A percentile compares a stretch with the other conserved stretches of the same genome.
Evolutionary conservation across 2,797 vertebrate genomes (phyloP).

Genomic region (Pygocentrus nattereri): DNA sequence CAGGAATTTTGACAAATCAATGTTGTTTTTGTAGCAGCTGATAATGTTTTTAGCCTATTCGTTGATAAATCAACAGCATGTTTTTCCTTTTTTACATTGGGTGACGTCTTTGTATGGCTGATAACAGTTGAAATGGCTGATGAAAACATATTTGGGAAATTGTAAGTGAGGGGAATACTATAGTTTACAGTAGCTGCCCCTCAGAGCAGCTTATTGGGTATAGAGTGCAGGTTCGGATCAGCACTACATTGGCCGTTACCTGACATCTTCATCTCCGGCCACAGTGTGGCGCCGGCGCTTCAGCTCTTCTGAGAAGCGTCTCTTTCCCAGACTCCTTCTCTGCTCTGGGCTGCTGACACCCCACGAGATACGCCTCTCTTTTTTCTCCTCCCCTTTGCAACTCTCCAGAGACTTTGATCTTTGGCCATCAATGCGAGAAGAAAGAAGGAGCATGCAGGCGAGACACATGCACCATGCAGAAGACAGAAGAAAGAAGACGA

Average conservation of each 20-base stretch:
- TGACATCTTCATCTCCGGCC: slow-evolving; percentile 72
- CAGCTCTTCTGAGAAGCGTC: slow-evolving; percentile 75
- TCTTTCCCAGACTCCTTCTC: slow-evolving; percentile 74
- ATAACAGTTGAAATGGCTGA: too few relatives aligned
- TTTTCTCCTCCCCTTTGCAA: slow-evolving; percentile 76
- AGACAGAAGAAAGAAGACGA: slow-evolving; percentile 60
- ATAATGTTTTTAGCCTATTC: neutral
- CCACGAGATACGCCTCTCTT: slow-evolving; percentile 79
- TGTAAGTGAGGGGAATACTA: neutral
- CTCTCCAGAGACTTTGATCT: slow-evolving; percentile 81
- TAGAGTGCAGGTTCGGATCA: neutral
- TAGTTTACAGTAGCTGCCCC: too few relatives aligned
- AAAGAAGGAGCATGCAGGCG: slow-evolving; percentile 28
- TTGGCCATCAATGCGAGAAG: slow-evolving; percentile 36
- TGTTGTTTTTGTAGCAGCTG: too few relatives aligned
- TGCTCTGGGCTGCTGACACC: slow-evolving; percentile 73
- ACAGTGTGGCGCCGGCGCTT: slow-evolving; percentile 80
- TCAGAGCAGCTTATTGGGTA: neutral
- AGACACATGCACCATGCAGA: slow-evolving; percentile 61
- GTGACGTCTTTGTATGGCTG: neutral
- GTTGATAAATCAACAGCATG: neutral
- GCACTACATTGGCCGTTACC: slow-evolving; percentile 59
- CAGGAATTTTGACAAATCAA: too few relatives aligned
- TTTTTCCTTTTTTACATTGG: too few relatives aligned
- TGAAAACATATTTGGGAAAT: neutral